Percentiles rank a stretch among this genome's conserved stretches.
These are phyloP conservation scores for Oxyteleia sp. DNA, from an alignment of 2,888 invertebrate genomes.

Conservation along the genomic window DNA sequence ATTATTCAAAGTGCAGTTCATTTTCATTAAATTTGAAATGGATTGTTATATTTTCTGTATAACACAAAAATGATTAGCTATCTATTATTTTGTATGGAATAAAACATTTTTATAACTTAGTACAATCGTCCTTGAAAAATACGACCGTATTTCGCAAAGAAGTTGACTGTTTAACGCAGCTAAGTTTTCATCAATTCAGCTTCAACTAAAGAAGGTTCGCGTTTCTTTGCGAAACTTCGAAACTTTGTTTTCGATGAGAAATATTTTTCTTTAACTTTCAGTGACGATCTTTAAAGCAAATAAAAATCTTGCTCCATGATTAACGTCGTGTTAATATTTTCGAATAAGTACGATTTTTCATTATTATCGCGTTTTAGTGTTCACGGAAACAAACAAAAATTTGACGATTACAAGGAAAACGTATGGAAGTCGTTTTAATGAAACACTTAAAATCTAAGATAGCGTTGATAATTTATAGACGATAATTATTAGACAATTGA, in stretches of 20 bases:
- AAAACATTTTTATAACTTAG: neutral
- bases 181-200: conserved; percentile 2
- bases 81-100: too few relatives aligned
- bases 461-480: neutral
- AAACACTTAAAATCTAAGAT: neutral
- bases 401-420: neutral
- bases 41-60: too few relatives aligned
- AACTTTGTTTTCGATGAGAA: conserved; percentile 25
- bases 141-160: neutral
- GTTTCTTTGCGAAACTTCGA: neutral
- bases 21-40: too few relatives aligned
- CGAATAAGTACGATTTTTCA: neutral
- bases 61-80: too few relatives aligned
- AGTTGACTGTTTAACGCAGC: neutral
- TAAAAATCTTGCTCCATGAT: conserved; percentile 3
- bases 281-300: conserved; percentile 8
- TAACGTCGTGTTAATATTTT: conserved; percentile 9
- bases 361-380: neutral
- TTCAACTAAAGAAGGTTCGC: neutral
- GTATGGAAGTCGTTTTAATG: neutral
- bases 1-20: too few relatives aligned
- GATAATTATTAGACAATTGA: too few relatives aligned
- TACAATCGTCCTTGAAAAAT: neutral
- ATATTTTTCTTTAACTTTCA: conserved; percentile 1
- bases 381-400: neutral